Evolutionary conservation across 1,140 invertebrate genomes (phyloP), one percentile per base, ranked within the genome.

Genomic region (Phortica variegata): DNA sequence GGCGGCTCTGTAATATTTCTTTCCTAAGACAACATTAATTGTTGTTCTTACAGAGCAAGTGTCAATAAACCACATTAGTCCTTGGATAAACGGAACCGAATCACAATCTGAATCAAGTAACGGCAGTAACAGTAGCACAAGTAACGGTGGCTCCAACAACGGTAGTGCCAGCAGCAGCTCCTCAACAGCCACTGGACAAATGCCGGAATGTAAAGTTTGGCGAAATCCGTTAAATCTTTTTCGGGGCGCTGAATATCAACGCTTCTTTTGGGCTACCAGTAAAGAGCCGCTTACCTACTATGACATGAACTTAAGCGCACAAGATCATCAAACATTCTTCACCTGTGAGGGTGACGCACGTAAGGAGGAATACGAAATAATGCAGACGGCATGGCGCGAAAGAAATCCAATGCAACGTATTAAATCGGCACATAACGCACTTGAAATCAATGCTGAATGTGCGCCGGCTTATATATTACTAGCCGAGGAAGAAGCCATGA

Each of bases 241-340:
- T 76, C 85, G 96, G 29, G 96, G 95, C 1, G 91, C 95, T 4
- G 96, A 99, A 75, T 98, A 99, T 79, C 89, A 93, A 60, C 80
- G 95, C 26, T 96, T 95, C 77, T 91, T 87, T 66, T 89, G 87
- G 85, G 85, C 88, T 0, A 95, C 91, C 1, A 90, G 88, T 56
- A 95, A 95, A 77, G 95, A 98, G 59, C 95, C 96, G 0, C 79
- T 98, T 18, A 98, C 97, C 0, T 98, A 96, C 78, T 98, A 98
- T 77, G 97, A 98, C 70, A 98, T 98, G 95, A 99, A 98, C 78
- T 79, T 99, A 7, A 97, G 95, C 1, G 95, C 96, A 12, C 95
- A 98, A 79, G 96, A 98, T 79, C 95, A 98, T 79, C 96, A 98
- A 77, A 97, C 93, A 8, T 97, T 97, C 79, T 98, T 98, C 75